Evolutionary conservation across 2,113 vertebrate species (phyloP).

Genomic region (Tragelaphus buxtoni): DNA sequence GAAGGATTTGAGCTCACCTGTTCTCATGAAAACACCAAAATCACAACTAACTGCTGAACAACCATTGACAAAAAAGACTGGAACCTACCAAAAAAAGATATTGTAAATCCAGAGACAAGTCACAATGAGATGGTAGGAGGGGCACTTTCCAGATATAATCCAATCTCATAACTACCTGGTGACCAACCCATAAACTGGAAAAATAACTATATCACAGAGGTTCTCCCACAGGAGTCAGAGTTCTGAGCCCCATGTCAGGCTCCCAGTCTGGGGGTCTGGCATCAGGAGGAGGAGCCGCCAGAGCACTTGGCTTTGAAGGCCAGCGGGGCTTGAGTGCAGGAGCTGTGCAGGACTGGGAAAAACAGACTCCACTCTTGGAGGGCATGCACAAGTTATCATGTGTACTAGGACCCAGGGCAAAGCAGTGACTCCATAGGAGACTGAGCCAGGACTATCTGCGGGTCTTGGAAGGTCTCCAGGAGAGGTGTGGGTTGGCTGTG

Average conservation of each 20-base stretch:
- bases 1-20: not conserved
- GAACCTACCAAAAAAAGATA: not conserved
- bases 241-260: not conserved
- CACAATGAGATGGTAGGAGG: not conserved
- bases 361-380: not conserved
- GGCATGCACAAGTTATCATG: not conserved
- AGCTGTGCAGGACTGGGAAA: not conserved
- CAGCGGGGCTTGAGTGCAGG: not conserved
- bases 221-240: not conserved
- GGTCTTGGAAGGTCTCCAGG: not conserved
- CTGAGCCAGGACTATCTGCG: not conserved
- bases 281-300: not conserved
- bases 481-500: not conserved
- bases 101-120: not conserved
- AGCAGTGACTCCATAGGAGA: not conserved
- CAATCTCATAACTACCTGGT: not conserved
- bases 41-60: not conserved
- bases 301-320: not conserved
- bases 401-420: not conserved
- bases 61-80: not conserved
- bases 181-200: not conserved
- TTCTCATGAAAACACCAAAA: not conserved
- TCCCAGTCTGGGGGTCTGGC: not conserved
- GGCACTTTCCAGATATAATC: not conserved
- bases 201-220: not conserved